phyloP scores from a whole-genome alignment of 2,888 invertebrate genomes.

The Orthosia gothica region DNA sequence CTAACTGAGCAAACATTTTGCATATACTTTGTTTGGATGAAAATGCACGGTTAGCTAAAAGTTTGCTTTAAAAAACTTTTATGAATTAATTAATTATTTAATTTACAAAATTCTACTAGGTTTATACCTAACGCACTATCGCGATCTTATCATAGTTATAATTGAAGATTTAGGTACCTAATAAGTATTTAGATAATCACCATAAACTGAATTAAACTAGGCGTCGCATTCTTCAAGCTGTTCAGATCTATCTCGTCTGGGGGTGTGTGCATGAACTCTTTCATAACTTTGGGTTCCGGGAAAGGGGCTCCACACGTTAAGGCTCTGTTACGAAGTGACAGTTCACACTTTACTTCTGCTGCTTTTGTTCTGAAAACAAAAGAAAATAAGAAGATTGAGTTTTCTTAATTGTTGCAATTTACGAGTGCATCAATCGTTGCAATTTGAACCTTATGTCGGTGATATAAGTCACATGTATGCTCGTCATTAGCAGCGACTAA shows the following conservation, averaged over 20 bases:
- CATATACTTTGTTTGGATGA: no score
- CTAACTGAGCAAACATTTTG: no score
- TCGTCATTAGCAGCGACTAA: no score
- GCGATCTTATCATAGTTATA: no score
- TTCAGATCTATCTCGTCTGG: constrained; percentile 90
- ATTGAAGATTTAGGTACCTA: no score
- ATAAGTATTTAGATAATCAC: constrained; percentile 67
- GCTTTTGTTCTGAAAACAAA: constrained; percentile 91
- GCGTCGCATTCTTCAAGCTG: constrained; percentile 91
- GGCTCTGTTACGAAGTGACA: constrained; percentile 93
- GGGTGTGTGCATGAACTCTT: constrained; percentile 93
- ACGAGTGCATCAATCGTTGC: not conserved
- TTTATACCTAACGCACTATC: no score
- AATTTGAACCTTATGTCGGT: not conserved
- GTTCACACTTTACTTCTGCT: constrained; percentile 93
- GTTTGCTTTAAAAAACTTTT: no score
- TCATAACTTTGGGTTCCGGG: constrained; percentile 94
- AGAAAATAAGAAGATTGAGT: not conserved
- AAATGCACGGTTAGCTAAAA: no score
- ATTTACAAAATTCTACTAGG: no score
- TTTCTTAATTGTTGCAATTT: not conserved
- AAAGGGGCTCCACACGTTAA: constrained; percentile 92
- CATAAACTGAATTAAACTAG: constrained; percentile 93
- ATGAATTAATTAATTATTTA: no score
- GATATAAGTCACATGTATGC: no score